phyloP scores from a whole-genome alignment of 1,140 invertebrate species.

The Archivesica marissinica region DNA sequence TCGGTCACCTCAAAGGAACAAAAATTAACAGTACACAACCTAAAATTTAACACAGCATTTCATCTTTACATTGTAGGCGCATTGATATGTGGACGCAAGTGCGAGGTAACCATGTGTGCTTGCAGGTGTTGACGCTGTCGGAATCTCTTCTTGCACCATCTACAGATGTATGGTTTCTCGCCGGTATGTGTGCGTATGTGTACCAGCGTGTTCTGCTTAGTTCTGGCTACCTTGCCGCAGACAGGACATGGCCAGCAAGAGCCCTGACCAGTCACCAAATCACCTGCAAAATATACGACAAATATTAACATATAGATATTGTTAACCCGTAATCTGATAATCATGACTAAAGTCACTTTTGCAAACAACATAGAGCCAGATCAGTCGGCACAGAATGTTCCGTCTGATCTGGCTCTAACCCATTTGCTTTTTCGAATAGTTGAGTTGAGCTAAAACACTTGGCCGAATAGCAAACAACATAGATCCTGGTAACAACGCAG shows the following conservation, averaged over 20 bases:
- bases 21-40: not conserved
- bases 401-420: not conserved
- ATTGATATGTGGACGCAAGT: not conserved
- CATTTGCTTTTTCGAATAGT: not conserved
- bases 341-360: no score
- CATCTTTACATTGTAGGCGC: not conserved
- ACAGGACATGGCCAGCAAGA: slow-evolving; percentile 11
- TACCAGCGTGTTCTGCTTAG: slow-evolving; percentile 10
- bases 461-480: no score
- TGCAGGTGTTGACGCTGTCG: slow-evolving; percentile 13
- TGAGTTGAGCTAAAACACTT: no score
- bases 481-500: no score
- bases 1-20: no score
- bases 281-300: not conserved
- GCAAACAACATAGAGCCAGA: no score
- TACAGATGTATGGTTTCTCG: slow-evolving; percentile 12
- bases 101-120: not conserved
- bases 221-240: not conserved
- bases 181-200: slow-evolving; percentile 31
- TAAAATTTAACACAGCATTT: not conserved
- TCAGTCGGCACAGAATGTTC: no score
- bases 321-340: not conserved
- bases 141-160: not conserved
- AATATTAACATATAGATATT: not conserved
- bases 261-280: not conserved